These are phyloP conservation scores for Sebastolobus alascanus DNA, from an alignment of 2,797 vertebrate genomes.

Conservation along the genomic window DNA sequence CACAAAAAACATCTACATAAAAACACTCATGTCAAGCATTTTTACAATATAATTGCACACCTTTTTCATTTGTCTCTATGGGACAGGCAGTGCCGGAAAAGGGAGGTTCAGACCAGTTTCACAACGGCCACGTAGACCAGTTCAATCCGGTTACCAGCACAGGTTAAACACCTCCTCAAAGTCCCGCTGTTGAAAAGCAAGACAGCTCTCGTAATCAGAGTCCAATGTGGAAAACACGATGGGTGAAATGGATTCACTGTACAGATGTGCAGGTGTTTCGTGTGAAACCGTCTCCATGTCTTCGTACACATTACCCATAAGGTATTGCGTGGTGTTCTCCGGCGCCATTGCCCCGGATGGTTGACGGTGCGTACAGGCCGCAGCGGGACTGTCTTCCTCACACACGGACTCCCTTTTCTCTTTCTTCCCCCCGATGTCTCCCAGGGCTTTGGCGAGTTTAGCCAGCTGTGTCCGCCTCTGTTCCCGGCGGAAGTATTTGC, in stretches of 20 bases:
- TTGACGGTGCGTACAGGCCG: neutral
- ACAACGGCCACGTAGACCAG: conserved; percentile 35
- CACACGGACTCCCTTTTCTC: rapidly evolving
- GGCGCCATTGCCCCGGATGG: conserved; percentile 80
- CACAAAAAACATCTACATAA: neutral
- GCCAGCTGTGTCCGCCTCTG: conserved; percentile 19
- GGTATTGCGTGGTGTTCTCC: conserved; percentile 85
- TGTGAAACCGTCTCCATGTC: conserved; percentile 43
- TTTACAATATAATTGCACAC: conserved; percentile 68
- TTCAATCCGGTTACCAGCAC: conserved; percentile 39
- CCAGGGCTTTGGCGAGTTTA: neutral
- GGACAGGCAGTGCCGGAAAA: conserved; percentile 25
- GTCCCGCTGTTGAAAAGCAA: conserved; percentile 80
- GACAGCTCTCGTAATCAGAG: conserved; percentile 57
- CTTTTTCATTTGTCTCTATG: conserved; percentile 39
- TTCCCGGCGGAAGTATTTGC: conserved; percentile 30
- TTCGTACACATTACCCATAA: conserved; percentile 80
- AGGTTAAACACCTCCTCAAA: conserved; percentile 74
- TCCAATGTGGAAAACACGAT: conserved; percentile 31
- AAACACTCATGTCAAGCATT: neutral
- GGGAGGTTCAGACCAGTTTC: conserved; percentile 1
- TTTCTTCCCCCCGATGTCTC: rapidly evolving
- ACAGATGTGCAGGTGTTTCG: neutral
- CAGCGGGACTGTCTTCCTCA: neutral
- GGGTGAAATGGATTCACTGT: conserved; percentile 28